Evolutionary conservation across 2,888 invertebrate species (phyloP).

Genomic region (Drosophila formosana): DNA sequence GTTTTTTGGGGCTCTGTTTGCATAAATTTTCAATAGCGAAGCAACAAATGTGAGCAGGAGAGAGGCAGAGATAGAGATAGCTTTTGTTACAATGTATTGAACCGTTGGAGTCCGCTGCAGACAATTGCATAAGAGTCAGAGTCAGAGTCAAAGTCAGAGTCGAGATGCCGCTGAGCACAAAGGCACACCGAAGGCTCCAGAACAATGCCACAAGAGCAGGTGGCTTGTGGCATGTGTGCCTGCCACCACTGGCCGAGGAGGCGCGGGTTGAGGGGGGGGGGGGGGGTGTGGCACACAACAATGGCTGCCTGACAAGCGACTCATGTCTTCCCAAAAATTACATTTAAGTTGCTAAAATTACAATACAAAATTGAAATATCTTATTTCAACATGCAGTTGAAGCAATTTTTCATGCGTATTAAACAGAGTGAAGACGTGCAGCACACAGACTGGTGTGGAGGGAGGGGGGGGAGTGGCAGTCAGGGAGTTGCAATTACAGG

Average conservation of each 20-base stretch:
- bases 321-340: slow-evolving; percentile 75
- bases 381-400: slow-evolving; percentile 69
- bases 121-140: slow-evolving; percentile 39
- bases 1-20: slow-evolving; percentile 31
- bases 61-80: not conserved
- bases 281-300: slow-evolving; percentile 30
- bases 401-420: slow-evolving; percentile 72
- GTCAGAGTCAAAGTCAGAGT: slow-evolving; percentile 7
- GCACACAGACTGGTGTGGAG: not conserved
- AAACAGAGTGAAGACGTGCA: slow-evolving; percentile 22
- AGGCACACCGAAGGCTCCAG: not conserved
- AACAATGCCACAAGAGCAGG: not conserved
- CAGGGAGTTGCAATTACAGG: slow-evolving; percentile 42
- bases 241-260: not conserved
- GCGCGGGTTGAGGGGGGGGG: too few relatives aligned
- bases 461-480: not conserved
- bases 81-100: slow-evolving; percentile 54
- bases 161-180: slow-evolving; percentile 3
- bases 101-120: slow-evolving; percentile 31
- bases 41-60: slow-evolving; percentile 62
- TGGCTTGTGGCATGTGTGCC: not conserved
- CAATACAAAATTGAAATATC: slow-evolving; percentile 80
- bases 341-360: slow-evolving; percentile 74
- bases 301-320: slow-evolving; percentile 50
- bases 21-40: slow-evolving; percentile 64